These are phyloP conservation scores for Acrobasis repandana DNA, from an alignment of 2,888 invertebrate species.

Conservation along the genomic window DNA sequence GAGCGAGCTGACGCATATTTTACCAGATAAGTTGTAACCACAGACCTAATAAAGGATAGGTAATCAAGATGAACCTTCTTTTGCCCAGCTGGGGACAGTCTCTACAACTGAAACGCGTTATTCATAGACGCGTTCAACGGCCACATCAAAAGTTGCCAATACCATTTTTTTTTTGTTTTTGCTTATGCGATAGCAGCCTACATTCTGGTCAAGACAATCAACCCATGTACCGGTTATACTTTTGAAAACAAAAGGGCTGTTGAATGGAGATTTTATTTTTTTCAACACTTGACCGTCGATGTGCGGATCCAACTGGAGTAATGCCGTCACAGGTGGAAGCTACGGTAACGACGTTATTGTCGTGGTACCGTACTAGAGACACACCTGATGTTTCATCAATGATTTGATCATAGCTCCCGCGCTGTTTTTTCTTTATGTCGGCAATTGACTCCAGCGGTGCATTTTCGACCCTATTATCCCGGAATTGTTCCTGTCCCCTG, in stretches of 20 bases:
- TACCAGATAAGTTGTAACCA: too few relatives aligned
- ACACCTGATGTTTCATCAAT: background rate
- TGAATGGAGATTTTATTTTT: background rate
- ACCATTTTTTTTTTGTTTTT: slow-evolving; percentile 10
- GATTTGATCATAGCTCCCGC: background rate
- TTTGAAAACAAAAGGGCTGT: background rate
- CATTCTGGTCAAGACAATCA: slow-evolving; percentile 9
- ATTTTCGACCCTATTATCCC: background rate
- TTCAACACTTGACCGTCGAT: background rate
- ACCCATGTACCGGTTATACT: background rate
- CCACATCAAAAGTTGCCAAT: slow-evolving; percentile 21
- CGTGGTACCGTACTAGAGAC: background rate
- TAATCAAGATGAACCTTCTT: too few relatives aligned
- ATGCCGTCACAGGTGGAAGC: background rate
- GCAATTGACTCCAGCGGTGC: background rate
- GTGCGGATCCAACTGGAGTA: background rate
- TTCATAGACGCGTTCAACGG: slow-evolving; percentile 11
- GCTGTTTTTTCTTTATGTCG: background rate
- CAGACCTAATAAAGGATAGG: too few relatives aligned
- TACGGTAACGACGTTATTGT: background rate
- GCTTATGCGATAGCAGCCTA: slow-evolving; percentile 13
- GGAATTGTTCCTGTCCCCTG: background rate
- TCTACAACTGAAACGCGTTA: slow-evolving; percentile 18
- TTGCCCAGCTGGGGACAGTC: background rate
- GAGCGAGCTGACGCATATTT: too few relatives aligned